Conservation (phyloP, 2,797 vertebrate genomes). For the Hoplostethus atlanticus region DNA sequence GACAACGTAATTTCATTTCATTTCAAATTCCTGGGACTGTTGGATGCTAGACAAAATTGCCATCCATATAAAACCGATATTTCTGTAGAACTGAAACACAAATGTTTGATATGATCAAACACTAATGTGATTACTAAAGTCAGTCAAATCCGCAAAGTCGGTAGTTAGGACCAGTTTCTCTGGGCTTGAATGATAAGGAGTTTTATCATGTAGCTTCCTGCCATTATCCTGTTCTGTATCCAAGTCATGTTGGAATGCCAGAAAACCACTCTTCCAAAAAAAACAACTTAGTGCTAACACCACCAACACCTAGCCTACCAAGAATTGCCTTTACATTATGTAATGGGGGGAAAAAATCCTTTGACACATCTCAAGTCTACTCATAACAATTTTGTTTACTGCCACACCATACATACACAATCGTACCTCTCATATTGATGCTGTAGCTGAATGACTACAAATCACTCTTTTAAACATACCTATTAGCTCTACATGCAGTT, state of each 20-base stretch:
- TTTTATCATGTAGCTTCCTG: conserved; percentile 28
- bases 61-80: conserved; percentile 4
- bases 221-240: conserved; percentile 56
- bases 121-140: not conserved
- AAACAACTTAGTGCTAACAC: conserved; percentile 44
- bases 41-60: not conserved
- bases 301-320: conserved; percentile 66
- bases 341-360: conserved; percentile 4
- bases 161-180: conserved; percentile 3
- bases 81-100: conserved; percentile 4
- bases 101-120: not conserved
- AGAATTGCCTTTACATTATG: conserved; percentile 63
- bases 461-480: conserved; percentile 13
- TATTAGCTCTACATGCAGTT: conserved; percentile 16
- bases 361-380: conserved; percentile 19
- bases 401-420: not conserved
- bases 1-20: not conserved
- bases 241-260: conserved; percentile 50
- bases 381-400: conserved; percentile 27
- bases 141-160: not conserved
- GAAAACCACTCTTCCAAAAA: conserved; percentile 35
- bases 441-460: conserved; percentile 2
- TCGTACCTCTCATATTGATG: conserved; percentile 12
- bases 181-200: conserved; percentile 7
- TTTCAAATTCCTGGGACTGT: not conserved